Evolutionary conservation across 1,140 invertebrate species (phyloP).

Genomic region (Eueides isabella): DNA sequence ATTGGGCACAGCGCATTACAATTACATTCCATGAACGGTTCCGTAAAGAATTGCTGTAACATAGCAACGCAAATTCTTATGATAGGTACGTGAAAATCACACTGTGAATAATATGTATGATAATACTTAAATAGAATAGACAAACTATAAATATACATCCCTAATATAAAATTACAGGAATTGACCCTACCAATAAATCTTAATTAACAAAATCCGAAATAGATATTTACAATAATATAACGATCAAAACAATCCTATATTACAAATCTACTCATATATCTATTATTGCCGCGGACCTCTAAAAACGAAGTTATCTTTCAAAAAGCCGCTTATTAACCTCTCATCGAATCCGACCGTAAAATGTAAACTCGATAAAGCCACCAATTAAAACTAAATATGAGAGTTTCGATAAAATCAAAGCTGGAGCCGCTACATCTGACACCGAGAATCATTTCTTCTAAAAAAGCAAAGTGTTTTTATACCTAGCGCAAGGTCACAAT

Average conservation of each 20-base stretch:
- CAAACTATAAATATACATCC: not conserved
- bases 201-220: slow-evolving; percentile 48
- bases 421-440: slow-evolving; percentile 77
- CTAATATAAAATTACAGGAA: slow-evolving; percentile 20
- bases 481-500: slow-evolving; percentile 68
- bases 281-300: slow-evolving; percentile 64
- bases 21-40: slow-evolving; percentile 74
- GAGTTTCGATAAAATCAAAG: slow-evolving; percentile 80
- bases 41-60: slow-evolving; percentile 71
- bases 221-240: slow-evolving; percentile 49
- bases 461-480: slow-evolving; percentile 78
- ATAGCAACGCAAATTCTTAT: slow-evolving; percentile 53
- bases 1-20: slow-evolving; percentile 78
- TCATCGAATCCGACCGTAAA: slow-evolving; percentile 81
- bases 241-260: slow-evolving; percentile 46
- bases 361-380: slow-evolving; percentile 82
- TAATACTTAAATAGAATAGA: not conserved
- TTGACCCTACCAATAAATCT: slow-evolving; percentile 35
- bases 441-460: slow-evolving; percentile 70
- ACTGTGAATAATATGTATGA: not conserved
- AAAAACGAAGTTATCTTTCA: slow-evolving; percentile 78
- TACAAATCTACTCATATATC: slow-evolving; percentile 43
- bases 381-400: slow-evolving; percentile 83
- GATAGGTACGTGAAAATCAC: not conserved
- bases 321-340: slow-evolving; percentile 82